A percentile compares a stretch with the other conserved stretches of the same genome.
These are phyloP conservation scores for Agraylea sexmaculata DNA, from an alignment of 1,140 invertebrate genomes.

Conservation along the genomic window DNA sequence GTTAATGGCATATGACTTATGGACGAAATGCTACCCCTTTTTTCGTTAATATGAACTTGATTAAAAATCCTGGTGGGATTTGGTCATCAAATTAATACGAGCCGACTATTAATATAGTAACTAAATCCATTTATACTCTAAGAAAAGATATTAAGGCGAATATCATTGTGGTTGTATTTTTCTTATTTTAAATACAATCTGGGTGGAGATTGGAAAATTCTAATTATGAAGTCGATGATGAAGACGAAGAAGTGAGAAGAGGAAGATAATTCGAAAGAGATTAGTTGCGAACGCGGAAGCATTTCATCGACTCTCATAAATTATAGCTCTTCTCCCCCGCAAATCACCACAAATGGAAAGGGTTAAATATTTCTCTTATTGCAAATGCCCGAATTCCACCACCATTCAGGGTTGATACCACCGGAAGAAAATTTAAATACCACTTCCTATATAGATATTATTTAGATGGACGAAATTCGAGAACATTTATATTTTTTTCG, in stretches of 20 bases:
- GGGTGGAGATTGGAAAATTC: too few species aligned
- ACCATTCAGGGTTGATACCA: slow-evolving; percentile 9
- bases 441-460: too few species aligned
- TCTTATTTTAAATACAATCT: too few species aligned
- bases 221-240: neutral
- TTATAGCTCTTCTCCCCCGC: slow-evolving; percentile 15
- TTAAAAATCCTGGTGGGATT: neutral
- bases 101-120: too few species aligned
- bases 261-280: slow-evolving; percentile 20
- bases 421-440: too few species aligned
- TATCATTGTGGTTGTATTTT: too few species aligned
- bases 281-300: slow-evolving; percentile 15
- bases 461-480: too few species aligned
- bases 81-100: too few species aligned
- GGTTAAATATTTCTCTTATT: slow-evolving; percentile 19
- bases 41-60: neutral
- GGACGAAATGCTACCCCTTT: slow-evolving; percentile 20
- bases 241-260: slow-evolving; percentile 2
- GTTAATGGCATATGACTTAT: slow-evolving; percentile 22
- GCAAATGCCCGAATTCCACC: slow-evolving; percentile 7
- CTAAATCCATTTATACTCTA: too few species aligned
- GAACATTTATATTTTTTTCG: too few species aligned
- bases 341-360: slow-evolving; percentile 22
- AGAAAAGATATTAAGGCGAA: too few species aligned
- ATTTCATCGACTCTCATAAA: slow-evolving; percentile 22